These are phyloP conservation scores for Oncorhynchus clarkii DNA, from an alignment of 2,113 vertebrate genomes.

Conservation along the genomic window DNA sequence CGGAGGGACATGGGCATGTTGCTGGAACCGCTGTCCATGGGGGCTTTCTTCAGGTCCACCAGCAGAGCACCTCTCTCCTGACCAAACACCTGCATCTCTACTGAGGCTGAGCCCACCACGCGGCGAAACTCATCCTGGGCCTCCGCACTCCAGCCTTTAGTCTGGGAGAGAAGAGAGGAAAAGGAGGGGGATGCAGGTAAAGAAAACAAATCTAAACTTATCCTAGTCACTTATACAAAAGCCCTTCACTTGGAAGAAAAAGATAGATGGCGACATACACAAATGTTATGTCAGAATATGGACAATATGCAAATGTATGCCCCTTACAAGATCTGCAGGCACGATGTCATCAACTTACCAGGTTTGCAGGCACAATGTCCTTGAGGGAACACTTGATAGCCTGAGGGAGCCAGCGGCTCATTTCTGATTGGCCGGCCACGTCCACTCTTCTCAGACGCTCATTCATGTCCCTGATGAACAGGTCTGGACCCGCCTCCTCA, in stretches of 20 bases:
- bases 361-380: slow-evolving; percentile 82
- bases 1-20: slow-evolving; percentile 80
- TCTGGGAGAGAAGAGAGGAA: slow-evolving; percentile 54
- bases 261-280: too few relatives aligned
- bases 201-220: too few relatives aligned
- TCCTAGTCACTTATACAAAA: too few relatives aligned
- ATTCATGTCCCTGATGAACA: slow-evolving; percentile 46
- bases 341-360: slow-evolving; percentile 88
- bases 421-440: slow-evolving; percentile 43
- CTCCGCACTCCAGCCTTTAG: slow-evolving; percentile 78
- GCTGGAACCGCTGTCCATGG: slow-evolving; percentile 69
- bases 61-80: slow-evolving; percentile 79
- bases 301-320: neutral
- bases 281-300: too few relatives aligned
- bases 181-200: neutral
- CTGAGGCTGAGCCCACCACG: slow-evolving; percentile 77
- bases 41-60: slow-evolving; percentile 87
- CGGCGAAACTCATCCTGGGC: slow-evolving; percentile 73
- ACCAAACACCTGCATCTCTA: slow-evolving; percentile 80
- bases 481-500: slow-evolving; percentile 12
- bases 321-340: slow-evolving; percentile 60
- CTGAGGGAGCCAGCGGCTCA: slow-evolving; percentile 72
- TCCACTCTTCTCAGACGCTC: slow-evolving; percentile 74
- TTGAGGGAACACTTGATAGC: slow-evolving; percentile 85
- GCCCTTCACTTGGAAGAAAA: too few relatives aligned